Conservation (phyloP, 2,113 vertebrate genomes). For the Cololabis saira region DNA sequence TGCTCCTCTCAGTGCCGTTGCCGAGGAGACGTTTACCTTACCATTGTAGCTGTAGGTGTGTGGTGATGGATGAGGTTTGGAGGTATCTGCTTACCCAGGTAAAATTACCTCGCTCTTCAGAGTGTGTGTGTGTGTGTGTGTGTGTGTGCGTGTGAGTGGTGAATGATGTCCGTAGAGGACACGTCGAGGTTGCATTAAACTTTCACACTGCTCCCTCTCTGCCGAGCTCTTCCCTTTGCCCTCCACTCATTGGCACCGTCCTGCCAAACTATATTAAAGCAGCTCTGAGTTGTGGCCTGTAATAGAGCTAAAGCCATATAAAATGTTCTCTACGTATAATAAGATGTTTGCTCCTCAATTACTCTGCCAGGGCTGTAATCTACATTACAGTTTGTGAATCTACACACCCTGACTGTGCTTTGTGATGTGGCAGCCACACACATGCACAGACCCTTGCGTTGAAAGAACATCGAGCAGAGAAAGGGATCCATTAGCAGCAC, state of each 20-base stretch:
- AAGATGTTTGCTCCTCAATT: slow-evolving; percentile 57
- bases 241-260: slow-evolving; percentile 17
- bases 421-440: slow-evolving; percentile 57
- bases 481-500: slow-evolving; percentile 19
- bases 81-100: slow-evolving; percentile 72
- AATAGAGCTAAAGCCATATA: slow-evolving; percentile 54
- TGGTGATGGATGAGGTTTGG: slow-evolving; percentile 49
- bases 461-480: slow-evolving; percentile 17
- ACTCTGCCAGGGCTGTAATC: slow-evolving; percentile 65
- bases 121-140: slow-evolving; percentile 34
- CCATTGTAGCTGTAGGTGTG: slow-evolving; percentile 14
- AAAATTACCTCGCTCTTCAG: slow-evolving; percentile 57
- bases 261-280: slow-evolving; percentile 40
- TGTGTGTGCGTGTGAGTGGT: too few relatives aligned
- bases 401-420: slow-evolving; percentile 53
- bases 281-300: slow-evolving; percentile 55
- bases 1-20: slow-evolving; percentile 36
- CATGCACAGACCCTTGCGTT: slow-evolving; percentile 7
- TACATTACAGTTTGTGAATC: slow-evolving; percentile 52
- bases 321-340: slow-evolving; percentile 48
- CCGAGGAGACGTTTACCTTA: slow-evolving; percentile 60
- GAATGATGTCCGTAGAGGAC: slow-evolving; percentile 37
- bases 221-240: slow-evolving; percentile 25
- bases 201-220: slow-evolving; percentile 57
- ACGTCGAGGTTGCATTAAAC: slow-evolving; percentile 61